These are phyloP conservation scores for Trichosurus vulpecula DNA, from an alignment of 2,797 vertebrate genomes.

Conservation along the genomic window DNA sequence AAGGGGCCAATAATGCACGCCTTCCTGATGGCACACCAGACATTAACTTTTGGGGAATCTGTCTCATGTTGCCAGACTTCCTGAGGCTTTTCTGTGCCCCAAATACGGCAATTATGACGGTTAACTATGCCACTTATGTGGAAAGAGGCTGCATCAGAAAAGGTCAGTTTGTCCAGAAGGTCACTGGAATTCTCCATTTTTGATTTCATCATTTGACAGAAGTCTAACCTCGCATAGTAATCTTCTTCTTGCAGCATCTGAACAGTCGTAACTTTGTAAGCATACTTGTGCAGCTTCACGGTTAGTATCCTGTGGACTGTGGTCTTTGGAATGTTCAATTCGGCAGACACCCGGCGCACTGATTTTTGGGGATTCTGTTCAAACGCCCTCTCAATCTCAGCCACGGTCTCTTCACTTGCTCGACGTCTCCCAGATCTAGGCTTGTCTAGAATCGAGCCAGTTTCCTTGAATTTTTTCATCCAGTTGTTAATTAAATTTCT, in stretches of 20 bases:
- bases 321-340: constrained; percentile 47
- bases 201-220: constrained; percentile 45
- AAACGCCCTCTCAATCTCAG: constrained; percentile 29
- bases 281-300: constrained; percentile 35
- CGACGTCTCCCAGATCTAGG: constrained; percentile 32
- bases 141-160: constrained; percentile 42
- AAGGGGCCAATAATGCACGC: constrained; percentile 29
- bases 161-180: constrained; percentile 47
- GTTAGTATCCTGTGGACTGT: constrained; percentile 39
- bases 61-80: constrained; percentile 30
- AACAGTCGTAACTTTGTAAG: constrained; percentile 18
- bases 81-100: constrained; percentile 35
- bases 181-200: constrained; percentile 41
- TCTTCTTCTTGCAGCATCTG: constrained; percentile 22
- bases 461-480: constrained; percentile 34
- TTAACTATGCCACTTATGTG: neutral
- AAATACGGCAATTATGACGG: constrained; percentile 27
- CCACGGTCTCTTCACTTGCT: constrained; percentile 19
- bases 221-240: constrained; percentile 26
- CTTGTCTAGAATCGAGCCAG: constrained; percentile 33
- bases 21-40: constrained; percentile 40
- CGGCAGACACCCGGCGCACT: constrained; percentile 36
- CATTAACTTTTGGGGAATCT: constrained; percentile 29
- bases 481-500: constrained; percentile 56
- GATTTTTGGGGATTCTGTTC: constrained; percentile 5